Evolutionary conservation across 1,140 invertebrate species (phyloP), one percentile per base, ranked within the genome.

Genomic region (Aplysia californica): DNA sequence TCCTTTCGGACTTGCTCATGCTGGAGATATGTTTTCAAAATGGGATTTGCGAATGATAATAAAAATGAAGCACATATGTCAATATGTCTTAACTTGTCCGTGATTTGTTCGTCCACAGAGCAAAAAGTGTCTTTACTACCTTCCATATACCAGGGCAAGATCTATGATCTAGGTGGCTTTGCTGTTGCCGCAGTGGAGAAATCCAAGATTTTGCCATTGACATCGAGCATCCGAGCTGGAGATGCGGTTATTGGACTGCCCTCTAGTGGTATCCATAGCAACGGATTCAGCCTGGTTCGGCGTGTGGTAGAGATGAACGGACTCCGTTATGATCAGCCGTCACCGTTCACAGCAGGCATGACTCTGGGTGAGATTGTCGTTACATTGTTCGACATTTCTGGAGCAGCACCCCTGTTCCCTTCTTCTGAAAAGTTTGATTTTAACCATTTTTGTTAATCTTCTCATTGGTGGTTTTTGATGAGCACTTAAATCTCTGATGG

Each of bases 101-200:
- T 75, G 56, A n/a, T 33, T 6, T n/a, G 77, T 88, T 20, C 41
- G 64, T 31, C 26, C 88, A 94, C n/a, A n/a, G 97, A 96, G 71
- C 96, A 96, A 4, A 97, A 99, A 91, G 97, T 96, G 18, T 96
- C 97, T 0, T 96, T 98, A 89, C 97, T 99, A 94, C 97, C 98
- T 0, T 95, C 96, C 44, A 94, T 99, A 91, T 99, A 99, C 88
- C 88, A 56, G 5, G 72, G 71, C 2, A 94, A 94, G n/a, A 94
- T 96, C 41, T 99, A 98, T 88, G 97, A 99, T 90, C 89, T 99
- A 31, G 97, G 97, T 21, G 98, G 98, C 18, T 99, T 99, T 91
- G 93, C 96, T 21, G 94, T 99, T 31, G 98, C 97, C 29, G 96
- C 95, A 26, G 95, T 97, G 0, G 95, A 98, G 87, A 92, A 93